These are phyloP conservation scores for Scaeva pyrastri DNA, from an alignment of 2,888 invertebrate genomes.

Conservation along the genomic window DNA sequence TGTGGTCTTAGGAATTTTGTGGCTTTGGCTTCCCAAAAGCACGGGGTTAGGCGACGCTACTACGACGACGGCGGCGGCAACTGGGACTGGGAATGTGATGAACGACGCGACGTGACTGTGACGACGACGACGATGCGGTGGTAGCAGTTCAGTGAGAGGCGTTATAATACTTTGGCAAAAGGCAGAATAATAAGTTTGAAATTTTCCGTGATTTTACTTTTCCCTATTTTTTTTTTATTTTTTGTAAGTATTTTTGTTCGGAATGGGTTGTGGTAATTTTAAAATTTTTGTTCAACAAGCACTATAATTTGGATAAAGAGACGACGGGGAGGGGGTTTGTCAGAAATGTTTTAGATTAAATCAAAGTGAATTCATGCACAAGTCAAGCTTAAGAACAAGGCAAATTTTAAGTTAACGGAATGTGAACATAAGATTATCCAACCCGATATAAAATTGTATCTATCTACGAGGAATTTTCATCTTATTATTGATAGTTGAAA, in stretches of 20 bases:
- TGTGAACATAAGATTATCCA: too few species aligned
- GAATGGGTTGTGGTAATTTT: slow-evolving; percentile 31
- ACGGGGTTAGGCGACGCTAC: neutral
- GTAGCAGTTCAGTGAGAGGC: neutral
- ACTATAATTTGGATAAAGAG: neutral
- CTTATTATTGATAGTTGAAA: too few species aligned
- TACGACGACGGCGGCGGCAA: too few species aligned
- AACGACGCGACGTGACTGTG: too few species aligned
- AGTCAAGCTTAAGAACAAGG: neutral
- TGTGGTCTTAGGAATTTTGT: slow-evolving; percentile 26
- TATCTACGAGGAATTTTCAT: too few species aligned
- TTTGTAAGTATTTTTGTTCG: neutral
- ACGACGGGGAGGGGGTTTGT: neutral
- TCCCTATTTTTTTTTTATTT: neutral
- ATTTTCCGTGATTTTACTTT: slow-evolving; percentile 29
- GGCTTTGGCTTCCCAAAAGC: slow-evolving; percentile 25
- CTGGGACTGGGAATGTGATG: too few species aligned
- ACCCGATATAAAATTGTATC: too few species aligned
- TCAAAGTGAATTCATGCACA: neutral
- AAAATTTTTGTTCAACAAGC: slow-evolving; percentile 26
- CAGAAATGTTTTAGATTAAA: neutral
- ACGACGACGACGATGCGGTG: neutral
- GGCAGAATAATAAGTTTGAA: slow-evolving; percentile 21
- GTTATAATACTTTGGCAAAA: neutral
- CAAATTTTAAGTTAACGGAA: too few species aligned